Base-by-base conservation (phyloP, 2,797 vertebrate genomes). In the Sebastes itinus region DNA sequence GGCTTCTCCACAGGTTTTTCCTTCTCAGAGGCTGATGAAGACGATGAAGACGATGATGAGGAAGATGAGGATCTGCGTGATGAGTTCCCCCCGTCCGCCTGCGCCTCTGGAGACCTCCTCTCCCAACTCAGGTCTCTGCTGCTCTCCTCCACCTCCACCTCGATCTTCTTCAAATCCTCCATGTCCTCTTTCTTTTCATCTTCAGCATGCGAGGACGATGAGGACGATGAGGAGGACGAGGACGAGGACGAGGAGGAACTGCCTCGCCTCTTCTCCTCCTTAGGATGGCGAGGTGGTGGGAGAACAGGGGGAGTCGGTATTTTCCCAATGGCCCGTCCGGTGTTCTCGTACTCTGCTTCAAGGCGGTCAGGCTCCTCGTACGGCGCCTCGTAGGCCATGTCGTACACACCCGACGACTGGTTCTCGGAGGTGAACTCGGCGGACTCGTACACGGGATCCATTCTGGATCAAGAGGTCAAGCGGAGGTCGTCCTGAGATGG, bases 1-100 rank as follows among this genome's bases (percentile, higher is more conserved):
- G 82, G 28, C 10, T 72, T 49, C 64, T 74, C 2, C 42, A 52
- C 22, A 6, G 33, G 5, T 52, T 18, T 42, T 11, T 76, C 55
- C 28, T 85, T 82, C 64, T 87, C 80, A n/a, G 85, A 84, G 1
- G 67, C 74, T 0, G 87, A 88, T 27, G 87, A 87, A 4, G 92
- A 91, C 0, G 88, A 88, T 22, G 92, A 91, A 1, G 92, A 91
- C 0, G 92, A 93, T 0, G 91, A 87, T 0, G 90, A 88, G 0
- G 90, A 89, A 0, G 91, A 92, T 12, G 92, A 93, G 25, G 88
- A 90, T 32, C 80, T 88, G 46, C 89, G 84, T 23, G 80, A 78
- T 22, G 71, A 70, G n/a, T 14, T 35, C 12, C 18, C 59, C 3
- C 0, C 3, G 1, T 87, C 66, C 64, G 28, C 7, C 12, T 87